A percentile compares a stretch with the other conserved stretches of the same genome.
Evolutionary conservation across 2,113 vertebrate species (phyloP).

Genomic region (Elgaria multicarinata): DNA sequence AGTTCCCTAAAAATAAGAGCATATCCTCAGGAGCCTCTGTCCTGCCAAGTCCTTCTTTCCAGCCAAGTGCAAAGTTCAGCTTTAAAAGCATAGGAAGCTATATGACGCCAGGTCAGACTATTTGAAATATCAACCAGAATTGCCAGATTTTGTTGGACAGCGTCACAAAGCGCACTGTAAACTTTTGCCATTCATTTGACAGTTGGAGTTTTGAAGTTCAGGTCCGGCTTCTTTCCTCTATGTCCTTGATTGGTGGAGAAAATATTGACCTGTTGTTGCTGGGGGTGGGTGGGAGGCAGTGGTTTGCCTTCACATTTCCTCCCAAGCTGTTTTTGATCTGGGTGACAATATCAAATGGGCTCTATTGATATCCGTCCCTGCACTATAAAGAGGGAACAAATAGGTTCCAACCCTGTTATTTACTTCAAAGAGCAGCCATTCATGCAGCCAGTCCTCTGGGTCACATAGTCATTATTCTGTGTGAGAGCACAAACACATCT

Average conservation of each 20-base stretch:
- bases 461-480: constrained; percentile 11
- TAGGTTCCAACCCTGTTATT: constrained; percentile 6
- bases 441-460: background rate
- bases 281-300: too few species aligned
- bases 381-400: background rate
- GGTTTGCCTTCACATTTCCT: background rate
- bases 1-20: too few species aligned
- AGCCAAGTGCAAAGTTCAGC: too few species aligned
- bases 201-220: background rate
- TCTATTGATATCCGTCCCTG: constrained; percentile 4
- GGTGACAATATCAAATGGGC: constrained; percentile 20
- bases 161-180: too few species aligned
- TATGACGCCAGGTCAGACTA: too few species aligned
- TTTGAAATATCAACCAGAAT: too few species aligned
- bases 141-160: background rate
- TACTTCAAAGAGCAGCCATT: constrained; percentile 22
- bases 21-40: too few species aligned
- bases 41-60: too few species aligned
- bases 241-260: background rate
- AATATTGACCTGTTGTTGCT: background rate
- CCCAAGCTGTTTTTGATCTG: constrained; percentile 21
- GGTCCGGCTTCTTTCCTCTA: background rate
- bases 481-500: background rate
- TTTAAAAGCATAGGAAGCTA: too few species aligned
- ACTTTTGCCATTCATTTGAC: background rate